A percentile compares a stretch with the other conserved stretches of the same genome.
Evolutionary conservation across 2,797 vertebrate genomes (phyloP).

Genomic region (Amblyraja radiata): DNA sequence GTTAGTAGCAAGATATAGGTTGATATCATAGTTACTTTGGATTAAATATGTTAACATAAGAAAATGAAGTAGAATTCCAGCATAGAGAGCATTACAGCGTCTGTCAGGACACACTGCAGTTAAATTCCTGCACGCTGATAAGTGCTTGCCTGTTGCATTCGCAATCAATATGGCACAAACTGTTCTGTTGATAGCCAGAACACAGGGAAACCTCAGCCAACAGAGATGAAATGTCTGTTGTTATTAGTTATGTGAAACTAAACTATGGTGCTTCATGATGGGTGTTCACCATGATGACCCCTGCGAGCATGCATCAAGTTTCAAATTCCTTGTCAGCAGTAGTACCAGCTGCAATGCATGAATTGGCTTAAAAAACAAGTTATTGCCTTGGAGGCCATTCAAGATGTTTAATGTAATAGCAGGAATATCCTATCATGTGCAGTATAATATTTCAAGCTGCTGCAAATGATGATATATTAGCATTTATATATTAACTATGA

Average conservation of each 20-base stretch:
- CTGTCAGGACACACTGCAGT: not conserved
- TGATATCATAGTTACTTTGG: not conserved
- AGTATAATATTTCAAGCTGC: not conserved
- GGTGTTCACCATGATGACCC: not conserved
- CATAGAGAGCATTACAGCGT: not conserved
- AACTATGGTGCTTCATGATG: not conserved
- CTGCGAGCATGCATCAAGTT: not conserved
- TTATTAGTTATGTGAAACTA: not conserved
- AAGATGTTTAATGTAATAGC: not conserved
- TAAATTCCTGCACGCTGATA: conserved; percentile 7
- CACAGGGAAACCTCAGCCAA: not conserved
- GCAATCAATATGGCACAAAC: not conserved
- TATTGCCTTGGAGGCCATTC: not conserved
- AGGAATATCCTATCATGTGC: not conserved
- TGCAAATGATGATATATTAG: not conserved
- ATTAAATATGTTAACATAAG: not conserved
- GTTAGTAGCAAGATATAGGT: not conserved
- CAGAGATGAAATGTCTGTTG: not conserved
- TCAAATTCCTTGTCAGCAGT: not conserved
- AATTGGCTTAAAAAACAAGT: not conserved
- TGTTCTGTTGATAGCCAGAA: conserved; percentile 1
- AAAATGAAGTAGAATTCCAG: conserved; percentile 5
- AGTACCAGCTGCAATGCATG: not conserved
- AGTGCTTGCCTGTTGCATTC: conserved; percentile 13
- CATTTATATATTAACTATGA: not conserved